Conservation (phyloP, 2,888 invertebrate genomes). For the Parnassius orleans region DNA sequence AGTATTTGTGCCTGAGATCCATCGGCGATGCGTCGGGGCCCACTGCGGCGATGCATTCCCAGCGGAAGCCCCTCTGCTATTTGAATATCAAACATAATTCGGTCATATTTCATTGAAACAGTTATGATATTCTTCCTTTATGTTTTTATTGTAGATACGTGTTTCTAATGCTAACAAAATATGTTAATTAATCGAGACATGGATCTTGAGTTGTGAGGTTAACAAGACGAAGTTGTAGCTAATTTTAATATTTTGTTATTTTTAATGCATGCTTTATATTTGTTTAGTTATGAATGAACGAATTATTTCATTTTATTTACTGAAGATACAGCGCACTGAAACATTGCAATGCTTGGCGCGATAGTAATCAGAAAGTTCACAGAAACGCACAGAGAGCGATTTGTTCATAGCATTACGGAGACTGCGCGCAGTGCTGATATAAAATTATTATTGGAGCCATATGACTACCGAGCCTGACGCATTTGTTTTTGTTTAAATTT, state of each 20-base stretch:
- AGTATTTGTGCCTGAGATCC: conserved; percentile 62
- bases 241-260: too few species aligned
- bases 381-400: conserved; percentile 69
- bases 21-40: conserved; percentile 43
- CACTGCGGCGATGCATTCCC: conserved; percentile 50
- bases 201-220: conserved; percentile 7
- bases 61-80: conserved; percentile 73
- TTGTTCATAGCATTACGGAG: conserved; percentile 63
- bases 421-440: conserved; percentile 56
- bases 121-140: conserved; percentile 78
- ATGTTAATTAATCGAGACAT: conserved; percentile 48
- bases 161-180: conserved; percentile 59
- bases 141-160: conserved; percentile 57
- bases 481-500: not conserved
- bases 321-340: conserved; percentile 45
- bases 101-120: conserved; percentile 74
- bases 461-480: conserved; percentile 45
- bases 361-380: conserved; percentile 66
- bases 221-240: too few species aligned
- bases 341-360: conserved; percentile 42
- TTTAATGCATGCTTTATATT: too few species aligned
- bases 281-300: not conserved
- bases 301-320: conserved; percentile 40
- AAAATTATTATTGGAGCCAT: conserved; percentile 74
- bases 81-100: conserved; percentile 77